phyloP scores from a whole-genome alignment of 2,888 invertebrate genomes.

The Omphaloscelis lunosa region DNA sequence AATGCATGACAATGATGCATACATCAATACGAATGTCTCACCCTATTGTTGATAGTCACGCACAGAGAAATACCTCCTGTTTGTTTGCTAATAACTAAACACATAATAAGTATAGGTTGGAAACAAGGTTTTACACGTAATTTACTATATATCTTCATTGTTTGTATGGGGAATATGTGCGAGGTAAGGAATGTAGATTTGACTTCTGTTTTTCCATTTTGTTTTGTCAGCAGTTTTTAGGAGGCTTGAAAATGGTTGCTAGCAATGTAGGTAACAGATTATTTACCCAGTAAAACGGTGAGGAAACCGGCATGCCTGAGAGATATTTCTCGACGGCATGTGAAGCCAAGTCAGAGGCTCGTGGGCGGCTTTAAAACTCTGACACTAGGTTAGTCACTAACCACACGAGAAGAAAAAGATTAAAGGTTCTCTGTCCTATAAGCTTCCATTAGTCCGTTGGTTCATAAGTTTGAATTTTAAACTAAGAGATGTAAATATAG shows the following conservation, averaged over 20 bases:
- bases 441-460: not conserved
- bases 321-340: too few relatives aligned
- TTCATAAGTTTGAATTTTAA: not conserved
- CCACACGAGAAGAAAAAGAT: too few relatives aligned
- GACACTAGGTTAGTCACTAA: too few relatives aligned
- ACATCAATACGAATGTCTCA: constrained; percentile 31
- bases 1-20: constrained; percentile 47
- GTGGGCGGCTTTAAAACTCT: too few relatives aligned
- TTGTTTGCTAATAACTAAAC: constrained; percentile 20
- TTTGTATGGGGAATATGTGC: not conserved
- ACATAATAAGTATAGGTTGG: not conserved
- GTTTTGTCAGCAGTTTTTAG: not conserved
- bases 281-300: not conserved
- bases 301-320: too few relatives aligned
- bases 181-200: not conserved
- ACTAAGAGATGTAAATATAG: not conserved
- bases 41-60: constrained; percentile 30
- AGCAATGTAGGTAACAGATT: not conserved
- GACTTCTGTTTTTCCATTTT: not conserved
- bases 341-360: too few relatives aligned
- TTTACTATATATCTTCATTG: not conserved
- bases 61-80: constrained; percentile 17
- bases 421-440: not conserved
- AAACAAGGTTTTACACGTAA: not conserved
- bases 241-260: not conserved